Percentiles rank a stretch among this genome's conserved stretches.
These are phyloP conservation scores for Gymnodraco acuticeps DNA, from an alignment of 2,797 vertebrate genomes.

Conservation along the genomic window DNA sequence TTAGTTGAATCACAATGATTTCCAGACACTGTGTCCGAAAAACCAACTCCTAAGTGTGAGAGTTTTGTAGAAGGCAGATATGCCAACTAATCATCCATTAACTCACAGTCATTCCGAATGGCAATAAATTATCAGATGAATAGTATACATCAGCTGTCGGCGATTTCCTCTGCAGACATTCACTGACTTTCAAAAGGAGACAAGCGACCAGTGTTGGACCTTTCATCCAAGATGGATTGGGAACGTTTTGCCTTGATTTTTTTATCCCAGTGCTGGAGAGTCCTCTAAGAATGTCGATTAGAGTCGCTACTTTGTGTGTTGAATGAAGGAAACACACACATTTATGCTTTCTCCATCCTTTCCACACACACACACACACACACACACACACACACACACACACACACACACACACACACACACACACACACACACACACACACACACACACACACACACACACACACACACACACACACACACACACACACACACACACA, in stretches of 20 bases:
- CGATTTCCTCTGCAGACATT: conserved; percentile 14
- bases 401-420: conserved; percentile 29
- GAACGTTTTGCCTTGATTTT: conserved; percentile 37
- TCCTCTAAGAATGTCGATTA: conserved; percentile 46
- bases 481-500: conserved; percentile 31
- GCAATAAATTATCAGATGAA: conserved; percentile 15
- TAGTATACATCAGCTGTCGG: conserved; percentile 17
- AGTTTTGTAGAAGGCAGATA: conserved; percentile 11
- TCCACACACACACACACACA: conserved; percentile 30
- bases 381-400: too few relatives aligned
- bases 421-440: conserved; percentile 32
- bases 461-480: conserved; percentile 29
- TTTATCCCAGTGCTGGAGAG: conserved; percentile 18
- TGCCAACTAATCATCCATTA: conserved; percentile 11
- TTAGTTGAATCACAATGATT: conserved; percentile 1
- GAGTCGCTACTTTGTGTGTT: conserved; percentile 21
- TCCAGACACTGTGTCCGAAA: background rate
- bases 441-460: conserved; percentile 31
- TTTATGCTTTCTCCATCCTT: conserved; percentile 3
- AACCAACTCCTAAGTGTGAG: background rate
- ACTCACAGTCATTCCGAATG: conserved; percentile 10
- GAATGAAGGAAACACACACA: conserved; percentile 34
- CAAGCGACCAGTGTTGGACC: background rate
- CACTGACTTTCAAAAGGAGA: background rate
- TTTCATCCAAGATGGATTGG: conserved; percentile 15